Base-by-base conservation (phyloP, 2,888 invertebrate genomes). In the Melitaea athalia region DNA sequence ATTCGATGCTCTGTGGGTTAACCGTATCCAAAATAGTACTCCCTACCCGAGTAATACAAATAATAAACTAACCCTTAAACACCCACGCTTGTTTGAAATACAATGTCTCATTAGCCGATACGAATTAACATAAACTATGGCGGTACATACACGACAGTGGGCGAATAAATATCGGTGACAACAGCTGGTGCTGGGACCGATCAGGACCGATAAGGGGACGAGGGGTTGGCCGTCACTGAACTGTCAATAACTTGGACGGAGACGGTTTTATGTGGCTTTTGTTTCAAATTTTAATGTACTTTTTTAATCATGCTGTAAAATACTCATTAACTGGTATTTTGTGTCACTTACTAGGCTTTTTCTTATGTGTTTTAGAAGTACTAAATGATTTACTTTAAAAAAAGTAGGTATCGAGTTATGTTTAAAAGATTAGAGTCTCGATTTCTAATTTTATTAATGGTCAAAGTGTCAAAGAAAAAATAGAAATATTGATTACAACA, bases 91-190 rank as follows among this genome's bases (percentile, higher is more conserved):
- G 71, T 71, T 73, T 74, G 74, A 78, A 74, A 74, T 74, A 76
- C 74, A 75, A 72, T 72, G 77, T 77, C 79, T 81, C 81, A 82
- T 84, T 84, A 85, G 75, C 71, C 69, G 80, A 79, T 78, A 78
- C 68, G 62, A 73, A 83, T 85, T 84, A 79, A 78, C 85, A 83
- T 85, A 82, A 79, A 77, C 75, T 76, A 70, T 64, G 64, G 68
- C 74, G 72, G 73, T 75, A 77, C 75, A 77, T 74, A 72, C 66
- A 67, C 72, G 70, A 62, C 63, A 53, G 64, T 67, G 57, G 61
- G 47, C 69, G 67, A 65, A 74, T 70, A 67, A 70, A 72, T 67
- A 68, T 62, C 67, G 74, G 60, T 67, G 76, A 74, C 76, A 72
- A 74, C 79, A 77, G 77, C 74, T 78, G 77, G 70, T 67, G 43